Percentiles rank a stretch among this genome's conserved stretches.
Conservation (phyloP, 2,113 vertebrate genomes). For the Eubucco bourcierii region DNA sequence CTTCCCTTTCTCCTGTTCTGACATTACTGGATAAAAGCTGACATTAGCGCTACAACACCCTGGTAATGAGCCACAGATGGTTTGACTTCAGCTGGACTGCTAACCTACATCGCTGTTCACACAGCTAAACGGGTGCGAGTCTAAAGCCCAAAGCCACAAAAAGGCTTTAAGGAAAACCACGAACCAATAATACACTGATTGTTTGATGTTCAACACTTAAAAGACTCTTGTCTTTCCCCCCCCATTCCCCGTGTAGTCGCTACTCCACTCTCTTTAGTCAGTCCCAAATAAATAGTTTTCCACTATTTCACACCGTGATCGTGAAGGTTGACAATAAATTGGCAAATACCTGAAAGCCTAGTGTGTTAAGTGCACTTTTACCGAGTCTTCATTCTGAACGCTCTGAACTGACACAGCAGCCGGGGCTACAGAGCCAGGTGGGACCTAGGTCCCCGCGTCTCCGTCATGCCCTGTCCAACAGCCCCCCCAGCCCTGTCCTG, state of each 20-base stretch:
- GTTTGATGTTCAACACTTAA: neutral
- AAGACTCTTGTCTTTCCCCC: neutral
- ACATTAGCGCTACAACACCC: neutral
- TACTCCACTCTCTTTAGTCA: neutral
- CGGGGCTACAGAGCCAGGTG: neutral
- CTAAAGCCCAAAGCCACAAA: neutral
- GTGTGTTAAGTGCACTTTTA: neutral
- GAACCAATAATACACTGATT: neutral
- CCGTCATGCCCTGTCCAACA: neutral
- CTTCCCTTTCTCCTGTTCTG: neutral
- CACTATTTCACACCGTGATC: neutral
- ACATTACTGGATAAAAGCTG: neutral
- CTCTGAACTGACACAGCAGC: rapidly evolving
- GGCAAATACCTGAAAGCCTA: neutral
- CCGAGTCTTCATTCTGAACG: neutral
- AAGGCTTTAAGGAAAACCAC: neutral
- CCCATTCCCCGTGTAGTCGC: neutral
- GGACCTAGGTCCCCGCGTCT: neutral
- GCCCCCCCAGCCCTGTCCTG: neutral
- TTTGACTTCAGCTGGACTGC: neutral
- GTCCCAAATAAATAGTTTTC: neutral
- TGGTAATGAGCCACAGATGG: rapidly evolving
- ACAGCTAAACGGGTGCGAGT: neutral
- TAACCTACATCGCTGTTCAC: neutral
- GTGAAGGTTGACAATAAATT: neutral